Conservation (phyloP, 2,797 vertebrate species). For the Sebastes cheni region DNA sequence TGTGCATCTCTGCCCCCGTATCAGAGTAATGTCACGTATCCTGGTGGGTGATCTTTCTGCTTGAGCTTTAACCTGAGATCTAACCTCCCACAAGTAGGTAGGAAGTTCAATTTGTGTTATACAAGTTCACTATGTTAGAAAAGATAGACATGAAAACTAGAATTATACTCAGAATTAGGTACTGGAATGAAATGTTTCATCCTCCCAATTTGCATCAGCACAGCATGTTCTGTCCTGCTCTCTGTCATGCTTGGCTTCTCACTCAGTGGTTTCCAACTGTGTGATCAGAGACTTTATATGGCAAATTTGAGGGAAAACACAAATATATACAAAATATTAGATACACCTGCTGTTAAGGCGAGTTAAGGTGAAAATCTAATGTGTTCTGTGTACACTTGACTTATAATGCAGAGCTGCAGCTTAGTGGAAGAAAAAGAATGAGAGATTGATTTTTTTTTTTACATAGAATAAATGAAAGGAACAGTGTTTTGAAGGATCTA, state of each 20-base stretch:
- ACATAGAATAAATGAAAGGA: no score
- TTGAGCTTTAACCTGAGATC: conserved; percentile 1
- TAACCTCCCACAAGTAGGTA: conserved; percentile 8
- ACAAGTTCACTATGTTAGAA: not conserved
- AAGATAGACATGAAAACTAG: not conserved
- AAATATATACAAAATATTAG: not conserved
- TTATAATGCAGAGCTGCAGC: not conserved
- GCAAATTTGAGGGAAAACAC: not conserved
- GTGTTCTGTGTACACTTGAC: not conserved
- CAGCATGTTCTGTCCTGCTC: not conserved
- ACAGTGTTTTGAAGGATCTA: no score
- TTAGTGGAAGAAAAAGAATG: not conserved
- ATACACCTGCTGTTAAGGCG: not conserved
- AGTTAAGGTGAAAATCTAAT: not conserved
- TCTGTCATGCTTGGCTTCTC: not conserved
- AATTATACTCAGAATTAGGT: not conserved
- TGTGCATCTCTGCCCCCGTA: not conserved
- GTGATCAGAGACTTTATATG: not conserved
- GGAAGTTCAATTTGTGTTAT: not conserved
- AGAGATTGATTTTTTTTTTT: not conserved
- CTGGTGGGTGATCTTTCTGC: not conserved
- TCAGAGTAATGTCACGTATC: not conserved
- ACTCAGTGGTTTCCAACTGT: not conserved
- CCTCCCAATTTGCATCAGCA: not conserved
- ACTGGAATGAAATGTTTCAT: not conserved